phyloP scores from a whole-genome alignment of 1,140 invertebrate genomes.

The Pararge aegeria region DNA sequence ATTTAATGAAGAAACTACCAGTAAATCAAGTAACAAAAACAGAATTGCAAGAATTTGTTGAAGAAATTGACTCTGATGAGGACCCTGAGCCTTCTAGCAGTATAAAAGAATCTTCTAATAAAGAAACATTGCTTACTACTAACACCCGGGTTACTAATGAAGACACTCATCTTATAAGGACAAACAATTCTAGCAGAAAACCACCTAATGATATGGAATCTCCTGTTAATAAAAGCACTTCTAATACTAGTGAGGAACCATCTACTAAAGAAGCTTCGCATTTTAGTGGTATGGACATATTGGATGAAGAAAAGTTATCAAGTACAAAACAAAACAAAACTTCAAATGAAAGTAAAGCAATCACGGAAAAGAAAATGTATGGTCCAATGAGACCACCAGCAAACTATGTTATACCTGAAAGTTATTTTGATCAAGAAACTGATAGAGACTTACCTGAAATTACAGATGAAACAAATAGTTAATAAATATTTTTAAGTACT shows the following conservation, averaged over 20 bases:
- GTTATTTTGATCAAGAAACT: slow-evolving; percentile 68
- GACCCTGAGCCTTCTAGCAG: slow-evolving; percentile 31
- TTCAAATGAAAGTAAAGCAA: slow-evolving; percentile 18
- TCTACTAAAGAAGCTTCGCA: slow-evolving; percentile 58
- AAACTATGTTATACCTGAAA: slow-evolving; percentile 69
- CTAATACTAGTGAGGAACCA: not conserved
- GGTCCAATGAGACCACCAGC: slow-evolving; percentile 75
- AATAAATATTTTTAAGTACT: slow-evolving; percentile 3
- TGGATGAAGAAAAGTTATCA: slow-evolving; percentile 12
- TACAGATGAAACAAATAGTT: slow-evolving; percentile 45
- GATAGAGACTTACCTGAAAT: slow-evolving; percentile 74
- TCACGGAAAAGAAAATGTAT: slow-evolving; percentile 45
- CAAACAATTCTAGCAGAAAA: not conserved
- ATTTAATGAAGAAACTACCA: slow-evolving; percentile 40
- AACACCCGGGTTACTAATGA: not conserved
- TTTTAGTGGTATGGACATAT: slow-evolving; percentile 19
- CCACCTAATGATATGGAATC: not conserved
- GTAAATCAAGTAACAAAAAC: slow-evolving; percentile 41
- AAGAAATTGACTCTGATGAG: slow-evolving; percentile 76
- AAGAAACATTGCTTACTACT: not conserved
- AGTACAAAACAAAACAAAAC: slow-evolving; percentile 3
- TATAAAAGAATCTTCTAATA: slow-evolving; percentile 6
- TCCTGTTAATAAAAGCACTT: not conserved
- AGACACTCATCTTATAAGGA: no score
- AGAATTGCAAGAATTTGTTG: slow-evolving; percentile 52